These are phyloP conservation scores for Hafferia zeledoni DNA, from an alignment of 2,797 vertebrate genomes.

Conservation along the genomic window DNA sequence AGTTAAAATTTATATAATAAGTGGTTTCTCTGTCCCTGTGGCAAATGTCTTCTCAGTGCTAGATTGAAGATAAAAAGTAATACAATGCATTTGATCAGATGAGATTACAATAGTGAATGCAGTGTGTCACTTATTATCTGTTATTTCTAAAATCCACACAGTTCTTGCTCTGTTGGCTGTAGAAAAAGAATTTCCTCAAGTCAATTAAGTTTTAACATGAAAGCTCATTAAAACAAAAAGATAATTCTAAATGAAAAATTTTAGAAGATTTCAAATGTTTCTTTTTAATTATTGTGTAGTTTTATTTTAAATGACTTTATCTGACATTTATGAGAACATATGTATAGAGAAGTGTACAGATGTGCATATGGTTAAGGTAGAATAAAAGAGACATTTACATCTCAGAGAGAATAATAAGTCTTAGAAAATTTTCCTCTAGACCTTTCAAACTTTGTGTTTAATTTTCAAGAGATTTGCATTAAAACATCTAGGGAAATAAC, in stretches of 20 bases:
- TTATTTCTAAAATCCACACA: background rate
- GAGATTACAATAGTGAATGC: background rate
- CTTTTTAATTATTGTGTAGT: background rate
- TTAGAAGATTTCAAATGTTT: background rate
- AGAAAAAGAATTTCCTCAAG: background rate
- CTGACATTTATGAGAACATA: background rate
- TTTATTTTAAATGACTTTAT: background rate
- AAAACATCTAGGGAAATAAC: background rate
- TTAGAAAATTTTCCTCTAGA: background rate
- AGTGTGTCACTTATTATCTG: background rate
- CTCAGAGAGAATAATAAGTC: background rate
- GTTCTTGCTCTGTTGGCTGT: background rate
- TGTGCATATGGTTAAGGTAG: background rate
- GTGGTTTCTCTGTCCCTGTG: background rate
- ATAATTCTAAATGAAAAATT: background rate
- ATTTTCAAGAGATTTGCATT: background rate
- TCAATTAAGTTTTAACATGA: background rate
- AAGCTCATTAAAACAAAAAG: background rate
- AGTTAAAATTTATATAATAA: background rate
- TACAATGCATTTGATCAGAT: background rate
- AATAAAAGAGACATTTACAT: background rate
- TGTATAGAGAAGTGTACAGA: background rate
- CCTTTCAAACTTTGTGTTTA: background rate
- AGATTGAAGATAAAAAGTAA: background rate
- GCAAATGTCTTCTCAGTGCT: background rate